Base-by-base conservation (phyloP, 2,797 vertebrate genomes). In the Coregonus sp. region DNA sequence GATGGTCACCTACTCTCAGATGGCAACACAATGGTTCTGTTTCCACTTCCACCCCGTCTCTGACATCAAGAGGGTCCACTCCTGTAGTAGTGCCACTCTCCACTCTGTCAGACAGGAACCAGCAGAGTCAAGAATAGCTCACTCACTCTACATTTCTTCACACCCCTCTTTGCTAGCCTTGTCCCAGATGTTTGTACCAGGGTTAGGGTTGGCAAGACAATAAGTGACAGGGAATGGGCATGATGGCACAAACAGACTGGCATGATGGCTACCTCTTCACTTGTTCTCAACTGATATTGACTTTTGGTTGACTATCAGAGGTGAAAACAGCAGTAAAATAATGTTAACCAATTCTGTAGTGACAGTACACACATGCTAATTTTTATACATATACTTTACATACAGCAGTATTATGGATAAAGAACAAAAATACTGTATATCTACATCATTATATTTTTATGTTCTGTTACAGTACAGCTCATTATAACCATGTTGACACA, bases 361-460 rank as follows among this genome's bases (percentile, higher is more conserved):
- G 67, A 29, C 20, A 15, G 70, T 20, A 16, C 70, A 54, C 50
- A 31, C 25, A 5, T n/a, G 6, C 37, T 6, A 1, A 40, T 40
- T 40, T 6, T 40, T 7, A 40, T 40, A 6, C 1, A 40, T 40
- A 7, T 40, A 40, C 37, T 40, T 50, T 47, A 50, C 1, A 70
- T 20, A n/a, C 3, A 12, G 7, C 5, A 40, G 37, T 7, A 40
- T 40, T 40, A 40, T 40, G 18, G 31, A 4, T 11, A 68, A 20
- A 52, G 4, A 7, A 67, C 51, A 68, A 33, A 37, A 25, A n/a
- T 16, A 61, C 56, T 51, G 11, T 68, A 79, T 78, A 66, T 77
- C 59, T 5, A 83, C 56, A 0, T 84, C 65, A 84, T 88, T 81
- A 82, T 86, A 74, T 78, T 61, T 85, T 86, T 86, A 66, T 74